phyloP scores from a whole-genome alignment of 2,888 invertebrate species.

The Drosophila histrio region DNA sequence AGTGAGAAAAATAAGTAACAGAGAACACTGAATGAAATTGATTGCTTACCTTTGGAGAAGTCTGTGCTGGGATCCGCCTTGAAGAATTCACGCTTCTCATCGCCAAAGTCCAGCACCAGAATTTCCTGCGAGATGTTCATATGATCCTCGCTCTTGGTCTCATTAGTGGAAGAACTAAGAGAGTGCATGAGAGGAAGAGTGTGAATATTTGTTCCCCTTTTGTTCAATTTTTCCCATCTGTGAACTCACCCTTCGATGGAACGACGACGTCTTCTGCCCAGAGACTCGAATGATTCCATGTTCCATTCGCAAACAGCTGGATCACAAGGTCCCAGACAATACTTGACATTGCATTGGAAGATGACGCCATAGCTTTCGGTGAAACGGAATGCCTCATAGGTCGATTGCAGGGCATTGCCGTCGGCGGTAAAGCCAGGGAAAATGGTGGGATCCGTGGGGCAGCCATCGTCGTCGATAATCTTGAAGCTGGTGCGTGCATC shows the following conservation, averaged over 20 bases:
- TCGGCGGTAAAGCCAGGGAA: conserved; percentile 97
- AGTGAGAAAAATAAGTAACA: neutral
- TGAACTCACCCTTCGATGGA: conserved; percentile 85
- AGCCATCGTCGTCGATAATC: conserved; percentile 97
- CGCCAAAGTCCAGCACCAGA: conserved; percentile 95
- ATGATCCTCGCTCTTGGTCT: conserved; percentile 86
- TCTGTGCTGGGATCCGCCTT: conserved; percentile 91
- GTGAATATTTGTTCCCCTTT: no score
- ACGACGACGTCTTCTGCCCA: conserved; percentile 92
- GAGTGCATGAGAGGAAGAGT: no score
- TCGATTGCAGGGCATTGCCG: conserved; percentile 94
- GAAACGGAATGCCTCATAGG: conserved; percentile 97
- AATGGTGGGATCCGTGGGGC: conserved; percentile 96
- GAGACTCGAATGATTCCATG: conserved; percentile 94
- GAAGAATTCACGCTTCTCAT: conserved; percentile 93
- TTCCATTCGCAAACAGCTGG: conserved; percentile 97
- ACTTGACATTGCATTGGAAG: conserved; percentile 98
- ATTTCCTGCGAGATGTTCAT: conserved; percentile 98
- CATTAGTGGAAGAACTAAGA: conserved; percentile 84
- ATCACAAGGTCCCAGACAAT: conserved; percentile 97
- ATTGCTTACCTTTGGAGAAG: conserved; percentile 88
- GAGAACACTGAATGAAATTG: neutral
- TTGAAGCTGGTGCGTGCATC: conserved; percentile 98
- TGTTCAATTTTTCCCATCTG: no score
- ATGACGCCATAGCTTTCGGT: conserved; percentile 98